Evolutionary conservation across 2,888 invertebrate species (phyloP), one percentile per base, ranked within the genome.

Genomic region (Drosophila kambysellisi): DNA sequence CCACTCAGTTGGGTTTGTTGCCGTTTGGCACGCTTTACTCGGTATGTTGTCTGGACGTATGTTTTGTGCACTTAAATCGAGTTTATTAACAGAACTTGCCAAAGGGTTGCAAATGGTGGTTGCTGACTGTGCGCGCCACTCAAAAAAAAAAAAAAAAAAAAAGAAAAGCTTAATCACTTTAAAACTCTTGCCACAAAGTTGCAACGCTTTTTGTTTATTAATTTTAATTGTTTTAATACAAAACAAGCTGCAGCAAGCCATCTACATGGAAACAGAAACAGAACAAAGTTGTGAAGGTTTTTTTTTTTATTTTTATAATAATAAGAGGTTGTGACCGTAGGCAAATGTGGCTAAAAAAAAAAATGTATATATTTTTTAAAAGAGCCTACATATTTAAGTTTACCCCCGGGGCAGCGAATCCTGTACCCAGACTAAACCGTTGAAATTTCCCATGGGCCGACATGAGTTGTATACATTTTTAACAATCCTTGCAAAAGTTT

Each of bases 1-100:
- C 79, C 79, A 52, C 79, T 56, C 66, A 83, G 68, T 70, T 75
- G 62, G 72, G 74, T 83, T 82, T 57, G 75, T 70, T 76, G 74
- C 70, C 56, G 46, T 65, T 72, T 50, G 66, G 63, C 52, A 62
- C 59, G 35, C 53, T 25, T 20, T 39, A 52, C 67, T 70, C 48
- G 71, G 71, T 71, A 76, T 79, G 77, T 75, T 79, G 68, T 76
- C 67, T 72, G 74, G 71, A 61, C 86, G 85, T 86, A 76, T 87
- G 86, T 83, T 86, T 83, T 76, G 70, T 81, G 79, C 83, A 81
- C 85, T 82, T 83, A 79, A 88, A 88, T 87, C 81, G 79, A 88
- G 88, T 88, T 88, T 85, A 88, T 88, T 88, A 87, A 78, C 79
- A 82, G 87, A 78, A 66, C 65, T 62, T 56, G 51, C 70, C 37